phyloP scores from a whole-genome alignment of 2,113 vertebrate genomes.

The Alligator sinensis region DNA sequence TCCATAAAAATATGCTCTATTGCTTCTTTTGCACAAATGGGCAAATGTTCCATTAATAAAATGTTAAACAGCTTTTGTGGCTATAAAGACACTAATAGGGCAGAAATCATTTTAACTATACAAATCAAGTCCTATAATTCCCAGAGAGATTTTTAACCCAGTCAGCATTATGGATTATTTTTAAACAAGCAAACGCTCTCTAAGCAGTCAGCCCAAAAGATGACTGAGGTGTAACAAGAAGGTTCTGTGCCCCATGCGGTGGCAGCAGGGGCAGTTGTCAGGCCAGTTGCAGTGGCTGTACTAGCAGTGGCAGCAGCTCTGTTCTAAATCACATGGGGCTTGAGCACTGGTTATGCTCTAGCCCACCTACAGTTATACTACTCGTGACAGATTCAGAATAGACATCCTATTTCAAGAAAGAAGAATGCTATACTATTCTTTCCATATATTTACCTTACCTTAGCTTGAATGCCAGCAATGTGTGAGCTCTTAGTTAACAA shows the following conservation, averaged over 20 bases:
- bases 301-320: too few species aligned
- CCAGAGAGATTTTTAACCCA: not conserved
- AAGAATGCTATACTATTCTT: not conserved
- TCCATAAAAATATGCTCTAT: constrained; percentile 27
- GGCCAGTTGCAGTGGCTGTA: too few species aligned
- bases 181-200: constrained; percentile 33
- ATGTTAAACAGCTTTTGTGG: constrained; percentile 26
- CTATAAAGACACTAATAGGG: constrained; percentile 24
- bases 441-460: constrained; percentile 11
- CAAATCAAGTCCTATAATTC: constrained; percentile 20
- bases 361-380: too few species aligned
- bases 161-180: constrained; percentile 30
- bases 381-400: not conserved
- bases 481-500: too few species aligned
- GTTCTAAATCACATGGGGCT: too few species aligned
- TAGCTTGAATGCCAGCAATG: not conserved
- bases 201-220: not conserved
- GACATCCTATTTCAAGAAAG: not conserved
- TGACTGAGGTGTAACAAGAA: not conserved
- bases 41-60: constrained; percentile 26
- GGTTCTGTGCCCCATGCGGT: too few species aligned
- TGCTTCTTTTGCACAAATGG: constrained; percentile 28
- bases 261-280: too few species aligned
- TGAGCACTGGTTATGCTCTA: too few species aligned
- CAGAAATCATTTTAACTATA: constrained; percentile 46